Evolutionary conservation across 1,140 invertebrate genomes (phyloP).

Genomic region (Campoletis sonorensis): DNA sequence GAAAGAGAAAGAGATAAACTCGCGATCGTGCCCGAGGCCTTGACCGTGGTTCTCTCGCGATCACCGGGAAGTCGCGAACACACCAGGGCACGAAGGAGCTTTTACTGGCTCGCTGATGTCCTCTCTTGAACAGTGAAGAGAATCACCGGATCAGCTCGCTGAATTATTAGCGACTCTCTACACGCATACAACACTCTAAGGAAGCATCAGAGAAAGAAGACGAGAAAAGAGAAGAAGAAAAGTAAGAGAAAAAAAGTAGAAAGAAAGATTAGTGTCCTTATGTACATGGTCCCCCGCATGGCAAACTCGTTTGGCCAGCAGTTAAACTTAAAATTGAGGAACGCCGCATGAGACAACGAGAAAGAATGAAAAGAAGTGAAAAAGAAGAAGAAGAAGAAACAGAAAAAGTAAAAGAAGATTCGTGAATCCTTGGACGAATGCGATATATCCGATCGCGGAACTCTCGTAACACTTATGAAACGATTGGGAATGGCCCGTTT

Average conservation of each 20-base stretch:
- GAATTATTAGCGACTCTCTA: constrained; percentile 31
- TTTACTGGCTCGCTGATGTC: constrained; percentile 21
- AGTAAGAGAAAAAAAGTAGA: constrained; percentile 16
- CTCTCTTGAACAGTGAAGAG: neutral
- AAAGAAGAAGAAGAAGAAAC: constrained; percentile 15
- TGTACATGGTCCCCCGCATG: constrained; percentile 12
- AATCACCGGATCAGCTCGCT: constrained; percentile 25
- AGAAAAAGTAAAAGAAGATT: neutral
- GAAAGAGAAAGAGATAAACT: constrained; percentile 12
- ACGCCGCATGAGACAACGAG: constrained; percentile 14
- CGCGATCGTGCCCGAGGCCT: constrained; percentile 49
- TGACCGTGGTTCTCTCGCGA: constrained; percentile 51
- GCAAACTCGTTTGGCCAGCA: constrained; percentile 41
- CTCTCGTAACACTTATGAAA: constrained; percentile 40
- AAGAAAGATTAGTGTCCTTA: constrained; percentile 24
- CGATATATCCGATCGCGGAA: constrained; percentile 8
- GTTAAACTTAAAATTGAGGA: constrained; percentile 40
- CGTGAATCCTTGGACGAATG: constrained; percentile 20
- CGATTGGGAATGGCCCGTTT: constrained; percentile 43
- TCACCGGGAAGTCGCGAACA: constrained; percentile 34
- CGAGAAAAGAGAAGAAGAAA: neutral
- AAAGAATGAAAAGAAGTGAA: neutral
- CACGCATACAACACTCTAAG: constrained; percentile 24
- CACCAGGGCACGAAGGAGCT: neutral
- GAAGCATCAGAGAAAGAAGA: constrained; percentile 9